Percentiles rank a stretch among this genome's conserved stretches.
Conservation (phyloP, 2,888 invertebrate species). For the Chydorus sphaericus region DNA sequence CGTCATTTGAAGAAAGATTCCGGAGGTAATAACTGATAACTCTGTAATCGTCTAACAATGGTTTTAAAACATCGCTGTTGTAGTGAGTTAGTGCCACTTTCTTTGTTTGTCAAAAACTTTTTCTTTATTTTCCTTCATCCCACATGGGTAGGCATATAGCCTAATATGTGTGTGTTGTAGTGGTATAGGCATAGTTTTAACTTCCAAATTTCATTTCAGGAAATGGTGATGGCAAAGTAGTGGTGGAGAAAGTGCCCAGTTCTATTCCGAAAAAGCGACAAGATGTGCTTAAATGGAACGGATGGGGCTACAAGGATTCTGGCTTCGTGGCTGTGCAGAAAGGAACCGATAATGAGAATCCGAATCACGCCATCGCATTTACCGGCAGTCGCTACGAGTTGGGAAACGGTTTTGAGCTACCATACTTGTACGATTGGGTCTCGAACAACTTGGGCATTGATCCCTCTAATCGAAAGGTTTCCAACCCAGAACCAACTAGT, state of each 20-base stretch:
- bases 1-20: neutral
- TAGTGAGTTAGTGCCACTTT: too few species aligned
- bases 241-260: neutral
- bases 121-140: too few species aligned
- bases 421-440: constrained; percentile 69
- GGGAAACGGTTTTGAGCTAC: constrained; percentile 50
- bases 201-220: too few species aligned
- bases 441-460: constrained; percentile 52
- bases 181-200: too few species aligned
- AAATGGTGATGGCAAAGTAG: too few species aligned
- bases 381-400: constrained; percentile 78
- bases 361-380: constrained; percentile 45
- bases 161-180: too few species aligned
- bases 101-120: too few species aligned
- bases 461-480: constrained; percentile 31
- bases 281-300: constrained; percentile 91
- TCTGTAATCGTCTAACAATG: neutral
- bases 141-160: too few species aligned
- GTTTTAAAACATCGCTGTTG: neutral
- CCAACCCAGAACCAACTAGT: constrained; percentile 40
- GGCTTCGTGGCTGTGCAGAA: constrained; percentile 53
- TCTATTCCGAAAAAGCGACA: constrained; percentile 32
- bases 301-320: constrained; percentile 98
- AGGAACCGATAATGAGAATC: neutral
- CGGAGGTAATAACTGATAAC: neutral